These are phyloP conservation scores for Platysteira castanea DNA, from an alignment of 2,113 vertebrate genomes.

Conservation along the genomic window DNA sequence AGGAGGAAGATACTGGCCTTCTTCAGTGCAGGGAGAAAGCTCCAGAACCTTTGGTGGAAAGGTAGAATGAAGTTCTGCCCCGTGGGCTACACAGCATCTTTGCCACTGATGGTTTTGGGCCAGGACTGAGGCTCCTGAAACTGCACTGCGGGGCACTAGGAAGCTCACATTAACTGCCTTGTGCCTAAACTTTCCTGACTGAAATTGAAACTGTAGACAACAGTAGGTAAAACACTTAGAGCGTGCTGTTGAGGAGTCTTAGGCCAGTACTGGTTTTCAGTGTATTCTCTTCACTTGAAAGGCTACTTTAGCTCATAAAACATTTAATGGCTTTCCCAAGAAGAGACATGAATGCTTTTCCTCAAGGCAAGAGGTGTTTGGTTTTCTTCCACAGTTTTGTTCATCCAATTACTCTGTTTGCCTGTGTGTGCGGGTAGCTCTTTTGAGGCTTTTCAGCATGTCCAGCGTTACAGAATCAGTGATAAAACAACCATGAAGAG, in stretches of 20 bases:
- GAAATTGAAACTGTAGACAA: not conserved
- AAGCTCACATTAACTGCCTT: accelerated
- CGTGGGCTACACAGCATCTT: accelerated
- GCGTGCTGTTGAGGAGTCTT: not conserved
- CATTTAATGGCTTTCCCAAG: not conserved
- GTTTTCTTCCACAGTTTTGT: not conserved
- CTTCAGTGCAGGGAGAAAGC: not conserved
- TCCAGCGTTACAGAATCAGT: not conserved
- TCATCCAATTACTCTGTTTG: not conserved
- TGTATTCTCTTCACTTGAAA: not conserved
- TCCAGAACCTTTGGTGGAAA: not conserved
- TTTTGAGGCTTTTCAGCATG: not conserved
- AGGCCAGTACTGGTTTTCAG: not conserved
- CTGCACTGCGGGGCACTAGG: accelerated
- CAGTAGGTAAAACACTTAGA: not conserved
- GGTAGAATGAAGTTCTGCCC: not conserved
- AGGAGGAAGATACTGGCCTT: not conserved
- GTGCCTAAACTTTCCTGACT: not conserved
- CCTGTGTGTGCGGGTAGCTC: not conserved
- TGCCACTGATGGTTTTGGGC: not conserved
- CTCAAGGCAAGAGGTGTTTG: not conserved
- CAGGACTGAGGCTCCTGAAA: not conserved
- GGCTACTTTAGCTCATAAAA: not conserved
- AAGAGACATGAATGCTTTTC: not conserved
- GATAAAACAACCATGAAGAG: not conserved